Base-by-base conservation (phyloP, 2,888 invertebrate species). In the Erpobdella octoculata region DNA sequence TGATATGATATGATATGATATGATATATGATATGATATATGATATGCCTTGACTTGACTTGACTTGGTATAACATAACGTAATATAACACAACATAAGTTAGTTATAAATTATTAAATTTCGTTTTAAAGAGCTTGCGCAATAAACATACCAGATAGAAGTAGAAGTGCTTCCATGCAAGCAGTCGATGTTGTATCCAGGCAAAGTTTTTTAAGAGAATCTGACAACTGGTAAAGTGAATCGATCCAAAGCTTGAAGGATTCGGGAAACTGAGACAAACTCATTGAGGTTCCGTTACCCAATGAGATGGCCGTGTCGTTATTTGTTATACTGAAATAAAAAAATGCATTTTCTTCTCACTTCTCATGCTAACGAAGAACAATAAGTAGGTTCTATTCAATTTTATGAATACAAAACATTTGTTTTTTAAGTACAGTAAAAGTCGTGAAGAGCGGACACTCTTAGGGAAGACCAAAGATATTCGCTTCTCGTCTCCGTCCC, bases 141-240 rank as follows among this genome's bases (percentile, higher is more conserved):
- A 41, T n/a, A 61, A 3, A 36, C 37, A 65, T 21, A 69, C 69
- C 69, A 5, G 69, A 18, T 3, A 69, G 15, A 36, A 69, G 58
- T 5, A 69, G 31, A 1, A 69, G 69, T n/a, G 69, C 58, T 36
- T 69, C 69, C 1, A 69, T 2, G 69, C 48, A 48, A 21, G 69
- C 69, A 4, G 48, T 33, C 2, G 35, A 58, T 28, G 69, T 46
- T 4, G 36, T 33, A 46, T 69, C 69, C 9, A 69, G 69, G 36
- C 35, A 69, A 12, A 69, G 48, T 46, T 31, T 48, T 15, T 48
- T 53, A 21, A 69, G 53, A 35, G 33, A 18, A 18, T 18, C n/a
- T 18, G 36, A 31, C 18, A 46, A 67, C n/a, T 28, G 4, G n/a
- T 28, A n/a, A 28, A 67, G 25, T 25, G 31, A 28, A n/a, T 67